Evolutionary conservation across 1,140 invertebrate genomes (phyloP), one percentile per base, ranked within the genome.

Genomic region (Stegodyphus mimosarum): DNA sequence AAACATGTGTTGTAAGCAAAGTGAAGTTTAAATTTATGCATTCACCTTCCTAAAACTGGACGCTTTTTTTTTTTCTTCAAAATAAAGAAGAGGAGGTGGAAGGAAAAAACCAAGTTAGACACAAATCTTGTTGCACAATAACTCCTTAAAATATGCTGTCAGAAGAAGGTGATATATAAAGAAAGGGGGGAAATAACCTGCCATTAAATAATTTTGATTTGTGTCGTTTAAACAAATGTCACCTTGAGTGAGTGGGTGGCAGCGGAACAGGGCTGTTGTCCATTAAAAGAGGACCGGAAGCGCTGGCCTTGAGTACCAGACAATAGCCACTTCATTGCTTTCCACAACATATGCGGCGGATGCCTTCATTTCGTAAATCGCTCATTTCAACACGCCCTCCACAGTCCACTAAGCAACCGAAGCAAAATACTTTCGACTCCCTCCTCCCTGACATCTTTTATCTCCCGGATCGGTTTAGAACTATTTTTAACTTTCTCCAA

Each of bases 161-260:
- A 33, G 33, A 33, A 33, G 33, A 33, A 33, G 33, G 33, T 33
- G 33, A 33, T 33, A 33, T 33, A 33, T 33, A 33, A 33, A 33
- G 33, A 33, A 33, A 33, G 33, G 33, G 33, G 33, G 33, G 33
- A 3, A 3, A 33, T 33, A 33, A 33, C 33, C 33, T 33, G 33
- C 33, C 3, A 33, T 33, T 33, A 33, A 33, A 33, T 18, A 18
- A 60, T 49, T 83, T 83, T 74, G 18, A 63, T 73, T 60, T 81
- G 15, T 81, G 18, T 13, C 60, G 55, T 69, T 51, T 75, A 17
- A 76, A 67, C 76, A 48, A 18, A 52, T 75, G 81, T 84, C 81
- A 84, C 81, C 81, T 84, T 84, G 73, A 73, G 51, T 48, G 52
- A 74, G 71, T 75, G 48, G 71, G 49, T 5, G 71, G 69, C 33